phyloP scores from a whole-genome alignment of 2,797 vertebrate species.

The Anniella stebbinsi region DNA sequence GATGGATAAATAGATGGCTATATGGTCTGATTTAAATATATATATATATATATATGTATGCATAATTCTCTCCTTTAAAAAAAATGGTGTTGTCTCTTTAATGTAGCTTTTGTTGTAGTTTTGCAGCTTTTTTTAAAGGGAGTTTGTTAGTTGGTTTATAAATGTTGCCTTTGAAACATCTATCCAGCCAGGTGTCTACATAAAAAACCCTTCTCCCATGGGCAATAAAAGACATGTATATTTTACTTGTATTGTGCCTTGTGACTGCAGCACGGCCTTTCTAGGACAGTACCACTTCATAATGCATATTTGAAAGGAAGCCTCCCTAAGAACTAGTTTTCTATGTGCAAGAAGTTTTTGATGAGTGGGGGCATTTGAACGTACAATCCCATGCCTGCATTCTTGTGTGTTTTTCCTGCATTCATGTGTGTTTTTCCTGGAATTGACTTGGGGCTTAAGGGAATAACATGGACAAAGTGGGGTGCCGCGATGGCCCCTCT shows the following conservation, averaged over 20 bases:
- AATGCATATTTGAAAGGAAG: neutral
- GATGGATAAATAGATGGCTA: too few relatives aligned
- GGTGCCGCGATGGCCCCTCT: too few relatives aligned
- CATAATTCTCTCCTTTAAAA: too few relatives aligned
- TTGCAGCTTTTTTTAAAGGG: slow-evolving; percentile 37
- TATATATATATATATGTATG: too few relatives aligned
- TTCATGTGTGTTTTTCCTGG: neutral
- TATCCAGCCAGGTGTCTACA: neutral
- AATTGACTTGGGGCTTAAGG: neutral
- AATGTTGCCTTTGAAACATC: neutral
- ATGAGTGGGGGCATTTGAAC: neutral
- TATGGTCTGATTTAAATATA: too few relatives aligned
- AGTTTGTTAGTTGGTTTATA: neutral
- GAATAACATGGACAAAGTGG: neutral
- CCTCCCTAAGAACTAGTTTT: neutral
- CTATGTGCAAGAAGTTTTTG: neutral
- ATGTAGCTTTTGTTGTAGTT: neutral
- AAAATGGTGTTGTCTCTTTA: neutral
- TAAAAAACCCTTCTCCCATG: neutral
- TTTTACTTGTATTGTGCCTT: neutral
- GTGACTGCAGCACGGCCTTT: neutral
- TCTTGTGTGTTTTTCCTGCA: too few relatives aligned
- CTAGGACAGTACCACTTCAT: neutral
- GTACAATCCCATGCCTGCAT: neutral
- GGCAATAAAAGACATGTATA: neutral